phyloP scores from a whole-genome alignment of 2,888 invertebrate species.

The Mythimna lalbum region DNA sequence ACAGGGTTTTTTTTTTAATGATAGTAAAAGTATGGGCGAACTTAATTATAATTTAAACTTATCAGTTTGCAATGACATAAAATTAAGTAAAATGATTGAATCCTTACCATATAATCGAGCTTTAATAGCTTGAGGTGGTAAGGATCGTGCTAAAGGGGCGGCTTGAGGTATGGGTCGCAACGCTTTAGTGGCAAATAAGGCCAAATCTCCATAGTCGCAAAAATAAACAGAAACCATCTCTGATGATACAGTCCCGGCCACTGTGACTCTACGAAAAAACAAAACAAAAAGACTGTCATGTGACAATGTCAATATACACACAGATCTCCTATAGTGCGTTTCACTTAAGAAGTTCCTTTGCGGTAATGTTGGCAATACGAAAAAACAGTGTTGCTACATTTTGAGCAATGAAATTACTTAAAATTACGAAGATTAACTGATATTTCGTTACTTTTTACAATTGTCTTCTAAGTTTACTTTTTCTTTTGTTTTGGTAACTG shows the following conservation, averaged over 20 bases:
- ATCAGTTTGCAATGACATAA: background rate
- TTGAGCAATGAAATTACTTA: too few relatives aligned
- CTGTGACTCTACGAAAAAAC: slow-evolving; percentile 80
- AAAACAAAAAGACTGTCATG: background rate
- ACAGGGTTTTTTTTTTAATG: too few relatives aligned
- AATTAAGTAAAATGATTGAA: background rate
- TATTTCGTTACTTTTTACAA: too few relatives aligned
- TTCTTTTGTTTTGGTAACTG: too few relatives aligned
- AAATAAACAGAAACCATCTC: slow-evolving; percentile 91
- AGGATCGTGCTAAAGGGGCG: slow-evolving; percentile 80
- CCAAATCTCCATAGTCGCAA: slow-evolving; percentile 92
- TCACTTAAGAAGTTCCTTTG: too few relatives aligned
- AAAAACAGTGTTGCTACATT: too few relatives aligned
- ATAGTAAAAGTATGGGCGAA: background rate
- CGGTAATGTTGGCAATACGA: too few relatives aligned
- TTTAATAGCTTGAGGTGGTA: slow-evolving; percentile 87
- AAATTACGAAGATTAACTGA: too few relatives aligned
- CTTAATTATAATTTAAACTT: background rate
- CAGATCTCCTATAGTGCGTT: background rate
- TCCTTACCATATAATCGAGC: slow-evolving; percentile 86
- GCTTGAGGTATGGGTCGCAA: slow-evolving; percentile 81
- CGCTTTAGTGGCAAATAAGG: slow-evolving; percentile 77
- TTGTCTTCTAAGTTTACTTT: too few relatives aligned
- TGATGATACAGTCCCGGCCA: slow-evolving; percentile 86
- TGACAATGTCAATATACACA: background rate